phyloP scores from a whole-genome alignment of 1,140 invertebrate genomes.

The Spodoptera frugiperda region DNA sequence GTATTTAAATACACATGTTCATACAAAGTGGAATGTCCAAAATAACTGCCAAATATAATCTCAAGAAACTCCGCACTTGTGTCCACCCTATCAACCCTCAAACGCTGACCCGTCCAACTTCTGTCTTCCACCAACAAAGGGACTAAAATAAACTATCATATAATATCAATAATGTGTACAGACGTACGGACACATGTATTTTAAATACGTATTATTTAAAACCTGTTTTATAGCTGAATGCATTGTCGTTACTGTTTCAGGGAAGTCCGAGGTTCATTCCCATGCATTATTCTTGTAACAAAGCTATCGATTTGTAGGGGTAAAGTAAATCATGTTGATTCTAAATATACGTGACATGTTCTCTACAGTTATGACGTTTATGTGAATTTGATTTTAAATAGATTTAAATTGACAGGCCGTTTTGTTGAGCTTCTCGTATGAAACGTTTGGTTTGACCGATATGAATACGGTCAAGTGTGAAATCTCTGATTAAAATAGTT shows the following conservation, averaged over 20 bases:
- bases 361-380: constrained; percentile 72
- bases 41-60: neutral
- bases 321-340: constrained; percentile 65
- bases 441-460: neutral
- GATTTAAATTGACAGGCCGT: constrained; percentile 58
- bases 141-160: constrained; percentile 85
- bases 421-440: constrained; percentile 19
- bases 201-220: constrained; percentile 84
- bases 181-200: constrained; percentile 83
- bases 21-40: no score
- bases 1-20: no score
- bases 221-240: constrained; percentile 77
- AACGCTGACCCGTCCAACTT: constrained; percentile 55
- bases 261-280: constrained; percentile 77
- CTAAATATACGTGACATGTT: constrained; percentile 77
- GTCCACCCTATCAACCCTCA: constrained; percentile 55
- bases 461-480: neutral
- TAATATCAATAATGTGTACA: constrained; percentile 85
- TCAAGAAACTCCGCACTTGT: neutral
- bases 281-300: constrained; percentile 66
- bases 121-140: constrained; percentile 73
- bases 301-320: constrained; percentile 77
- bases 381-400: constrained; percentile 72
- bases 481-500: neutral
- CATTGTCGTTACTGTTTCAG: constrained; percentile 61